Conservation (phyloP, 2,797 vertebrate genomes). For the Trichosurus vulpecula region DNA sequence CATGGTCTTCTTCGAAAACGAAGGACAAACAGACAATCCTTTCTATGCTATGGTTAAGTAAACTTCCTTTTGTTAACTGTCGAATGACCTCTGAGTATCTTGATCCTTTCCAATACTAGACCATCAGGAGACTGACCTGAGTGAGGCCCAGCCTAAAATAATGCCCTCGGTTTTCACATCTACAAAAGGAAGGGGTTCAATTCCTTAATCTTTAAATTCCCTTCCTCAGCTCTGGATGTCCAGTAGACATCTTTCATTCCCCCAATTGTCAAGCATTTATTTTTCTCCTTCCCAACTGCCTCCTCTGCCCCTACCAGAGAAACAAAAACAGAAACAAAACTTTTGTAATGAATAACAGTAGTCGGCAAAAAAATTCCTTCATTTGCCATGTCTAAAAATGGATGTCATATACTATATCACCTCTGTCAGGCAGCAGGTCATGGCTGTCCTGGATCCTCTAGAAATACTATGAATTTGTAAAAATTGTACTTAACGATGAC, state of each 20-base stretch:
- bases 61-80: not conserved
- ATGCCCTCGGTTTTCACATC: not conserved
- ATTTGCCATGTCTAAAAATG: not conserved
- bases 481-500: slow-evolving; percentile 52
- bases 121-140: not conserved
- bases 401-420: not conserved
- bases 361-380: not conserved
- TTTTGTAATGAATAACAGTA: not conserved
- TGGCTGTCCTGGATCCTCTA: not conserved
- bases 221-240: not conserved
- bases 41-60: not conserved
- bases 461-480: slow-evolving; percentile 45
- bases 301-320: not conserved
- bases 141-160: not conserved
- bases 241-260: not conserved
- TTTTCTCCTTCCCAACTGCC: not conserved
- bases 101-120: not conserved
- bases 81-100: not conserved
- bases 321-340: not conserved
- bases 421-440: not conserved
- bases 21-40: too few relatives aligned
- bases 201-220: not conserved
- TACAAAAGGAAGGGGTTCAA: not conserved
- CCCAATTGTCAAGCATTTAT: not conserved
- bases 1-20: too few relatives aligned